Evolutionary conservation across 2,888 invertebrate genomes (phyloP), one percentile per base, ranked within the genome.

Genomic region (Tachina lurida): DNA sequence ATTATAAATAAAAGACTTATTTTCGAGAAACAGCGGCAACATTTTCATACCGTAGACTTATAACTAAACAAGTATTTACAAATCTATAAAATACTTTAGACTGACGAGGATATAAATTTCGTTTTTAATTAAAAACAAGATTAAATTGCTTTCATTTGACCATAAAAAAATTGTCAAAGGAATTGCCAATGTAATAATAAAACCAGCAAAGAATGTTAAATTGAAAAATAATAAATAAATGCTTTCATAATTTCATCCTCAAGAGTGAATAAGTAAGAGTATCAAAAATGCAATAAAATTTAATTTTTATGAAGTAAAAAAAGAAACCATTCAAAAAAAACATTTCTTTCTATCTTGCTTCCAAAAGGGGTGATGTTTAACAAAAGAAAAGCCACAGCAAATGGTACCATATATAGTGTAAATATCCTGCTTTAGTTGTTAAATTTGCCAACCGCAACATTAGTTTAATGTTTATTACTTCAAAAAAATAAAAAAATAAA

Each of bases 221-320:
- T 52, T 52, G n/a, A 54, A 74, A 60, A 67, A 62, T 22, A 19
- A 31, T 22, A 19, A 49, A 47, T 60, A 63, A 81, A 74, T 78
- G 43, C 78, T 85, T 85, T 82, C 74, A 82, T 85, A 82, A 80
- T 76, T 76, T 54, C 43, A 77, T 68, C 54, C 68, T 9, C n/a
- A 9, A 45, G 67, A 74, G 62, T 58, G 68, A 52, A 60, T 41
- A 68, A 43, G 52, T 31, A 58, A 60, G 65, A 60, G 58, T 75
- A 52, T 45, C 17, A 78, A 63, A 74, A 85, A 85, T 82, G 85
- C 60, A 82, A 85, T 82, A 82, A 82, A 82, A 82, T 65, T 78
- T 62, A 54, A 67, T 82, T 31, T 78, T 81, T 81, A 73, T 81
- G 70, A 77, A 68, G 43, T 63, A 68, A 76, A 31, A 49, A 80